A percentile compares a stretch with the other conserved stretches of the same genome.
Conservation (phyloP, 2,113 vertebrate species). For the Python bivittatus region DNA sequence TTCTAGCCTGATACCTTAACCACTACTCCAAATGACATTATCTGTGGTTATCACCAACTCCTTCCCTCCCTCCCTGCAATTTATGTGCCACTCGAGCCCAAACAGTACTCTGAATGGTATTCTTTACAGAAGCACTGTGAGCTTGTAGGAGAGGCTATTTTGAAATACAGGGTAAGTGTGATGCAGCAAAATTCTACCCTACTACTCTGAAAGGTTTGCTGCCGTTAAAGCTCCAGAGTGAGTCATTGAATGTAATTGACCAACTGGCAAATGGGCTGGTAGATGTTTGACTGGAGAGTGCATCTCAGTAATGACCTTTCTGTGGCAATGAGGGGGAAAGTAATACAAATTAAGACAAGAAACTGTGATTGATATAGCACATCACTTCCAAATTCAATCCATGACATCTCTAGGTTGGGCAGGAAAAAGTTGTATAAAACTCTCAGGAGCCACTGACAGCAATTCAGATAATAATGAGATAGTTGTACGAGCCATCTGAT, state of each 20-base stretch:
- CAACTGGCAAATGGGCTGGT: not conserved
- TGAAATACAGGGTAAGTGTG: not conserved
- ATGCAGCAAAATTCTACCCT: not conserved
- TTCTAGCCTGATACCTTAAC: not conserved
- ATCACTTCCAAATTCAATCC: not conserved
- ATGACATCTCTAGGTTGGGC: not conserved
- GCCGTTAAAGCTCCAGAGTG: not conserved
- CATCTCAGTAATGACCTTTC: not conserved
- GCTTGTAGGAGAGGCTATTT: not conserved
- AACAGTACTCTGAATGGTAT: not conserved
- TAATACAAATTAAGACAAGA: not conserved
- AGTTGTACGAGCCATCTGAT: not conserved
- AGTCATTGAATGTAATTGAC: not conserved
- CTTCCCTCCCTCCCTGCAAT: not conserved
- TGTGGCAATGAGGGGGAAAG: not conserved
- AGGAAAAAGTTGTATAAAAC: not conserved
- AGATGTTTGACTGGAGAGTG: not conserved
- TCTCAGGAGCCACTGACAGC: not conserved
- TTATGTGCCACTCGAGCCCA: not conserved
- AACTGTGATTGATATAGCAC: not conserved
- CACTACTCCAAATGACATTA: not conserved
- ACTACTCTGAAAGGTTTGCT: not conserved
- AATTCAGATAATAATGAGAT: not conserved
- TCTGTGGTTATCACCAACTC: not conserved
- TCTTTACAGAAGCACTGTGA: not conserved